Evolutionary conservation across 2,888 invertebrate species (phyloP).

Genomic region (Orthosia gothica): DNA sequence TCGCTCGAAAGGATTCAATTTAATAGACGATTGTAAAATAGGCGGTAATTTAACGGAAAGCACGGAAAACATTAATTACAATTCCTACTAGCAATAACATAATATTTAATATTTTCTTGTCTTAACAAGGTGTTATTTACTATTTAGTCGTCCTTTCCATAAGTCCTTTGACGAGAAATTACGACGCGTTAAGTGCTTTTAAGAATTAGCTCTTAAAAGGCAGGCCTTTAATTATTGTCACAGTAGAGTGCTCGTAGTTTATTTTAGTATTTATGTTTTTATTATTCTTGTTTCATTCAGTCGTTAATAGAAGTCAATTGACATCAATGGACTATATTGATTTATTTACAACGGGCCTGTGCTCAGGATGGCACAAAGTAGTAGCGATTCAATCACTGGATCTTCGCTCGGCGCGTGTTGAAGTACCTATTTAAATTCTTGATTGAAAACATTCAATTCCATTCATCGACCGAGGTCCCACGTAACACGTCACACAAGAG

Average conservation of each 20-base stretch:
- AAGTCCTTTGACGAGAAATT: conserved; percentile 25
- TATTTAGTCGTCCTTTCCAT: conserved; percentile 15
- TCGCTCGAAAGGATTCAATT: conserved; percentile 12
- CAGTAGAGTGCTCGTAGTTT: conserved; percentile 3
- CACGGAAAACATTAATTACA: conserved; percentile 11
- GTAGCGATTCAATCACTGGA: conserved; percentile 25
- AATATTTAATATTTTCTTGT: conserved; percentile 17
- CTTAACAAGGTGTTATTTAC: background rate
- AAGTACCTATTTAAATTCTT: conserved; percentile 24
- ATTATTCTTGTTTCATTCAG: conserved; percentile 28
- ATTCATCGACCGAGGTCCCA: background rate
- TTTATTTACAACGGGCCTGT: conserved; percentile 62
- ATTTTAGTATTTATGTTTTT: conserved; percentile 18
- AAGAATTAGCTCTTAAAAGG: conserved; percentile 34
- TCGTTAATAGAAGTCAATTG: conserved; percentile 64
- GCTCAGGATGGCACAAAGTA: conserved; percentile 25
- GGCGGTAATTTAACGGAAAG: conserved; percentile 18
- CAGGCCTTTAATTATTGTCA: conserved; percentile 29
- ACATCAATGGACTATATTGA: conserved; percentile 68
- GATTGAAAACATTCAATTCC: conserved; percentile 33
- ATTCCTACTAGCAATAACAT: background rate
- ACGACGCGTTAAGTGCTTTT: conserved; percentile 6
- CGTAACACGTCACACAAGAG: no score
- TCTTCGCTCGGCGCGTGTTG: conserved; percentile 9
- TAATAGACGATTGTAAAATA: conserved; percentile 14